Base-by-base conservation (phyloP, 2,888 invertebrate species). In the Eutolmus rufibarbis region DNA sequence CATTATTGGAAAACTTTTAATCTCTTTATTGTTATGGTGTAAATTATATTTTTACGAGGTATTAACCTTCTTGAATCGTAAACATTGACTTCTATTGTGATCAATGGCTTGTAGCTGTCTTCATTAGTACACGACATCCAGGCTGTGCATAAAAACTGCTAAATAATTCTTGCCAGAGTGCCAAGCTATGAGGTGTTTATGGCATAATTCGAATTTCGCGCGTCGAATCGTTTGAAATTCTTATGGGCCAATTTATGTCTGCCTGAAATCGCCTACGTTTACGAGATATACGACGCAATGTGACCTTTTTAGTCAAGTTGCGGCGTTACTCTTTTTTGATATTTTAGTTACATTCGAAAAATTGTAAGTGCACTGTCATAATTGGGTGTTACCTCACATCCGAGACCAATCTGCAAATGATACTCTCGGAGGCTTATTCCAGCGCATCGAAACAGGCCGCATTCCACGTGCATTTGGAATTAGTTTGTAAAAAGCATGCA, bases 401-500 rank as follows among this genome's bases (percentile, higher is more conserved):
- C 66, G 37, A 57, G 37, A 82, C 82, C 19, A 82, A 82, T 82
- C n/a, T 66, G 56, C 57, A n/a, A 82, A 31, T 43, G 51, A 16
- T 81, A 19, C 19, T 23, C 51, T 82, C 9, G 0, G 57, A 57
- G 19, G 31, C 34, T n/a, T 5, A 56, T 81, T 81, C 56, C 51
- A n/a, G n/a, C 34, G 37, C 5, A 81, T 19, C 31, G 82, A 19
- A 66, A 19, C 66, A 66, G 66, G 66, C 40, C 82, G 57, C 82
- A 82, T 82, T 82, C 82, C 82, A 66, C 12, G 34, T 37, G 57
- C 34, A 34, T 12, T n/a, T 37, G 28, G 51, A 31, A 66, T 66
- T 66, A 81, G 66, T 82, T 37, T 66, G 37, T 51, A 66, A 82
- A 28, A 19, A 37, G 66, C 57, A 82, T 82, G 82, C 56, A 82